Percentiles rank a stretch among this genome's conserved stretches.
Conservation (phyloP, 2,113 vertebrate species). For the Coturnix japonica region DNA sequence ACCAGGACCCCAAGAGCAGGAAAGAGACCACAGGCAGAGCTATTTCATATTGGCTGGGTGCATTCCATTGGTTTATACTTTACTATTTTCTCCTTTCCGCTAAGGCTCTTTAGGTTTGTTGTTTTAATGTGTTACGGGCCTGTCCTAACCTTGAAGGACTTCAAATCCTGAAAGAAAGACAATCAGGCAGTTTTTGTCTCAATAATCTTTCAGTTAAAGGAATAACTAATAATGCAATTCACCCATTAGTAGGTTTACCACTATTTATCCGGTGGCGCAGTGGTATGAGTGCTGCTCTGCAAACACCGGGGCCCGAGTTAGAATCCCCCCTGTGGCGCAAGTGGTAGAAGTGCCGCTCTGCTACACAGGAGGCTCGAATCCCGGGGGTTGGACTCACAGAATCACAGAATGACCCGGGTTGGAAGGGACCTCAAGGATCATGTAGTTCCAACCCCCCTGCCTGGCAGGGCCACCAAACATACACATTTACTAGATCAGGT, state of each 20-base stretch:
- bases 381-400: too few species aligned
- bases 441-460: too few species aligned
- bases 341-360: too few species aligned
- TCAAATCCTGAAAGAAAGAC: background rate
- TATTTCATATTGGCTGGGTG: background rate
- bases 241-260: background rate
- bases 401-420: too few species aligned
- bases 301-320: too few species aligned
- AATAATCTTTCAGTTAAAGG: background rate
- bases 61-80: background rate
- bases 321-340: too few species aligned
- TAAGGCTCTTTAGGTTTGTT: constrained; percentile 16
- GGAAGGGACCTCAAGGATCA: too few species aligned
- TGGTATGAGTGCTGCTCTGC: too few species aligned
- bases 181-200: background rate
- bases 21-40: background rate
- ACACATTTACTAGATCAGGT: too few species aligned
- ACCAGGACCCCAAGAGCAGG: background rate
- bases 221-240: background rate
- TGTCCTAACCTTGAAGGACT: background rate
- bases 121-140: background rate
- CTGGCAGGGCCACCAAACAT: too few species aligned
- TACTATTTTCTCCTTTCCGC: background rate
- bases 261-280: background rate
- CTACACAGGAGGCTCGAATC: too few species aligned